Base-by-base conservation (phyloP, 2,113 vertebrate genomes). In the Mobula birostris region DNA sequence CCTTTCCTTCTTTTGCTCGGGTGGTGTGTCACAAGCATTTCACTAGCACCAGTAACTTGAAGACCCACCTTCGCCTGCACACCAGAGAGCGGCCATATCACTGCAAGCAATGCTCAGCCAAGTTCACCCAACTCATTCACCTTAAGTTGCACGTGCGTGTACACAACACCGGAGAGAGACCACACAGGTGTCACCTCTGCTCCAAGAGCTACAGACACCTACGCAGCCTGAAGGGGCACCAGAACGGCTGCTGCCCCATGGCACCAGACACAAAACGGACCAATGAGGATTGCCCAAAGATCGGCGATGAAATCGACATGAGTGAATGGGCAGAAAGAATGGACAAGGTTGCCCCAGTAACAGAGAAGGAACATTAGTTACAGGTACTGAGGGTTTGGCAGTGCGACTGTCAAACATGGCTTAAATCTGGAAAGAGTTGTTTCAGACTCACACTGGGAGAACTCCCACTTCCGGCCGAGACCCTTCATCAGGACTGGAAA, bases 121-220 rank as follows among this genome's bases (percentile, higher is more conserved):
- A 48, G 3, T 48, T 48, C 48, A 48, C 48, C 48, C 48, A 48
- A 48, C 48, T 48, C 48, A 48, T 4, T 48, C 48, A 48, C 48
- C 0, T 98, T 92, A 98, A 97, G 95, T 96, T 98, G 94, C 98
- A 98, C 95, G 95, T 95, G 1, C 95, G 95, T 0, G n/a, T 97
- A 74, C 97, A 97, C 19, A 96, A 94, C 94, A 32, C 91, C 36
- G 36, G 36, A 0, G 95, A 96, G 3, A 94, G 94, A 0, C 96
- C 74, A 12, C 94, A 97, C 95, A 95, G 61, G 72, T 95, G 96
- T 95, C 96, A 94, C 83, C 90, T 95, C 88, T 97, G 97, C 94
- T 6, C 95, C 12, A 94, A 94, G 93, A 40, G 96, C 94, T 97
- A 96, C 95, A 95, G 96, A 95, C 96, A 97, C 95, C 95, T 94